Conservation (phyloP, 2,113 vertebrate genomes). For the Cephalopterus ornatus region DNA sequence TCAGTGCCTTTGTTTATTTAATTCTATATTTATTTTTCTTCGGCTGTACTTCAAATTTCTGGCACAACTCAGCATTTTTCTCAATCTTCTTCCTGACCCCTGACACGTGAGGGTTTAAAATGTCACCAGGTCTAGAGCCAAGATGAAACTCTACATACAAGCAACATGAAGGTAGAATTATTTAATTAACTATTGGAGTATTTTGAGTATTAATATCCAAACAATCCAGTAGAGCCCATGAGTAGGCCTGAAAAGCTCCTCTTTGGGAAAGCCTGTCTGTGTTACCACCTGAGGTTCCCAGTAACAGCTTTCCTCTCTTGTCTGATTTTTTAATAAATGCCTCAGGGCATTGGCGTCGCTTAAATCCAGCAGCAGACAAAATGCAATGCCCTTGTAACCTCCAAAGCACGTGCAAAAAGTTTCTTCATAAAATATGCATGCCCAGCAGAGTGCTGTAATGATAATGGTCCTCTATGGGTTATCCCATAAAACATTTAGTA, state of each 20-base stretch:
- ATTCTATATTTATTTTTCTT: accelerated
- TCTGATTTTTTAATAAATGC: slow-evolving; percentile 68
- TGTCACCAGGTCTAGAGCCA: not conserved
- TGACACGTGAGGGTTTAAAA: not conserved
- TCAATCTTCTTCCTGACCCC: not conserved
- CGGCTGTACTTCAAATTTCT: not conserved
- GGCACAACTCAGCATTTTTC: not conserved
- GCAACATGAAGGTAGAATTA: not conserved
- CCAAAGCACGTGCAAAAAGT: slow-evolving; percentile 41
- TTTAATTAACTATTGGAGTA: not conserved
- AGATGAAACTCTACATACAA: not conserved
- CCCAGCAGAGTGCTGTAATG: slow-evolving; percentile 17
- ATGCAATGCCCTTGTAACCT: slow-evolving; percentile 30
- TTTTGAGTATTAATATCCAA: not conserved
- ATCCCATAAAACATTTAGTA: slow-evolving; percentile 9
- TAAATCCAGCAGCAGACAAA: slow-evolving; percentile 59
- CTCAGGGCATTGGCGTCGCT: slow-evolving; percentile 39
- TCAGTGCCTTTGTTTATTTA: not conserved
- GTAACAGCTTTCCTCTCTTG: not conserved
- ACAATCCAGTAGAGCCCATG: not conserved
- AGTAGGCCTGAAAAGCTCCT: not conserved
- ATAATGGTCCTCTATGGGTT: slow-evolving; percentile 51
- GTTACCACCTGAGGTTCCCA: slow-evolving; percentile 14
- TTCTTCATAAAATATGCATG: slow-evolving; percentile 66
- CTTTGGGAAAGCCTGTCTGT: not conserved